Percentiles rank a stretch among this genome's conserved stretches.
phyloP scores from a whole-genome alignment of 2,797 vertebrate genomes.

The Pseudochaenichthys georgianus region DNA sequence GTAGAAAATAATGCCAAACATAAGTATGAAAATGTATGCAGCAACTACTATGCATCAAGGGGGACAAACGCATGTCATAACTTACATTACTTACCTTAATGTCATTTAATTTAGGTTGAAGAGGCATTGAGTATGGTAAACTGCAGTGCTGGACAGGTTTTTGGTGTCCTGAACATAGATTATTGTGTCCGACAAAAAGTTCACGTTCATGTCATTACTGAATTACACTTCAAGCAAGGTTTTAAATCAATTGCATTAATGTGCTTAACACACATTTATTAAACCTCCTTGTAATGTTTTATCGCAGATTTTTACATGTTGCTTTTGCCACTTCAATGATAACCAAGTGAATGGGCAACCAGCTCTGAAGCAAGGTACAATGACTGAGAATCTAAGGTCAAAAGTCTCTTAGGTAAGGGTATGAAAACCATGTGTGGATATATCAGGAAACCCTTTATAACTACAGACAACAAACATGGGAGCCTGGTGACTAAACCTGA shows the following conservation, averaged over 20 bases:
- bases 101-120: slow-evolving; percentile 51
- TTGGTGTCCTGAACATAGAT: slow-evolving; percentile 41
- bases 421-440: slow-evolving; percentile 38
- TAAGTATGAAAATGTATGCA: slow-evolving; percentile 6
- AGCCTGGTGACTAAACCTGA: slow-evolving; percentile 60
- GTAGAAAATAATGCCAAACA: slow-evolving; percentile 38
- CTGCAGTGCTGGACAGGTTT: slow-evolving; percentile 34
- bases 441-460: slow-evolving; percentile 45
- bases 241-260: slow-evolving; percentile 46
- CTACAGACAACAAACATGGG: slow-evolving; percentile 51
- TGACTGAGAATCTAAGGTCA: slow-evolving; percentile 37
- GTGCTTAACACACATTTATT: slow-evolving; percentile 41
- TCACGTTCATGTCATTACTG: slow-evolving; percentile 43
- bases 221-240: slow-evolving; percentile 34
- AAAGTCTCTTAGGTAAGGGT: slow-evolving; percentile 37
- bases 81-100: slow-evolving; percentile 16
- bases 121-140: slow-evolving; percentile 45
- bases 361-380: slow-evolving; percentile 20
- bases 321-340: slow-evolving; percentile 42
- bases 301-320: slow-evolving; percentile 40
- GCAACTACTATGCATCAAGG: slow-evolving; percentile 55
- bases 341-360: slow-evolving; percentile 43
- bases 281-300: slow-evolving; percentile 38
- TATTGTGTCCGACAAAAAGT: slow-evolving; percentile 41
- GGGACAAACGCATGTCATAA: slow-evolving; percentile 59